Evolutionary conservation across 2,888 invertebrate genomes (phyloP).

Genomic region (Pomacea canaliculata): DNA sequence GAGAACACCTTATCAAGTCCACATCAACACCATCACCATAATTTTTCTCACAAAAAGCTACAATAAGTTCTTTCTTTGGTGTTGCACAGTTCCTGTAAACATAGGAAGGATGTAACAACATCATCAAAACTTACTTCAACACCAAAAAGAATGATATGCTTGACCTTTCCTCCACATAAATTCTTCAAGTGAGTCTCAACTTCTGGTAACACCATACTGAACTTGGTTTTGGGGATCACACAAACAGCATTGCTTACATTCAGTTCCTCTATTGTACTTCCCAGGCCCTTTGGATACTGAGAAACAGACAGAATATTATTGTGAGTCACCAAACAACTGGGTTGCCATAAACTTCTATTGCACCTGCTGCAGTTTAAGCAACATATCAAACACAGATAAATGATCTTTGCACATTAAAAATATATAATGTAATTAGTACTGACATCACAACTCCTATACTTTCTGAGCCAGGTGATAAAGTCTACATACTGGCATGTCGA

Average conservation of each 20-base stretch:
- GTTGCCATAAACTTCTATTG: neutral
- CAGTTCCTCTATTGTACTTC: constrained; percentile 73
- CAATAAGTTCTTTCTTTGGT: too few species aligned
- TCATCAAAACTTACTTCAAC: constrained; percentile 58
- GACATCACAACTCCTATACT: neutral
- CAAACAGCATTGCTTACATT: constrained; percentile 69
- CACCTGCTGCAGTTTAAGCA: neutral
- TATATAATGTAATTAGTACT: neutral
- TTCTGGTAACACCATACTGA: constrained; percentile 74
- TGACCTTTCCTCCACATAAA: constrained; percentile 50
- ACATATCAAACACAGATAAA: neutral
- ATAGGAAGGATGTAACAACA: too few species aligned
- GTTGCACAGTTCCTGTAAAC: too few species aligned
- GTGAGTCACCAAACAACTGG: neutral
- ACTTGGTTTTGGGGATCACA: constrained; percentile 72
- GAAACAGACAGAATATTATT: constrained; percentile 17
- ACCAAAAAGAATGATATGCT: constrained; percentile 66
- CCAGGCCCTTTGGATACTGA: constrained; percentile 75
- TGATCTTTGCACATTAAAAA: neutral
- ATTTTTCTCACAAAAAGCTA: too few species aligned
- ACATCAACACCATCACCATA: too few species aligned
- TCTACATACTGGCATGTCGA: too few species aligned
- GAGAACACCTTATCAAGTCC: too few species aligned
- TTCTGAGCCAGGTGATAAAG: too few species aligned
- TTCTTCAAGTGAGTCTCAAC: constrained; percentile 68